A percentile compares a stretch with the other conserved stretches of the same genome.
These are phyloP conservation scores for Periophthalmodon schlosseri DNA, from an alignment of 2,113 vertebrate species.

Conservation along the genomic window DNA sequence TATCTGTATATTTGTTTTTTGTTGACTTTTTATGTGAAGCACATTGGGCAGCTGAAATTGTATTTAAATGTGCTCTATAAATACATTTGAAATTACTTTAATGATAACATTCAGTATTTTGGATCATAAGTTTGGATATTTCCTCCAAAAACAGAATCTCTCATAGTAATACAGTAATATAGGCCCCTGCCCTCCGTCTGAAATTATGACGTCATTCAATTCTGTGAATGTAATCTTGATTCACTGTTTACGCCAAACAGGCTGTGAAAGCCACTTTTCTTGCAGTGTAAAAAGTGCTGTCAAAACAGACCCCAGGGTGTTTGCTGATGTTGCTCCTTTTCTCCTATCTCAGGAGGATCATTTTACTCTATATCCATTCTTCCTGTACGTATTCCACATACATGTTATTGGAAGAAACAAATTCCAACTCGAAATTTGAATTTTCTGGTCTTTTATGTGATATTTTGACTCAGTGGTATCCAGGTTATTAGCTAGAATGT, in stretches of 20 bases:
- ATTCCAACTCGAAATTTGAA: neutral
- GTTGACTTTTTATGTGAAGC: too few species aligned
- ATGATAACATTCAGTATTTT: too few species aligned
- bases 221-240: too few species aligned
- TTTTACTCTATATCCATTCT: neutral
- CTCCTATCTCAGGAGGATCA: neutral
- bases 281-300: neutral
- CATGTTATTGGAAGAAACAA: neutral
- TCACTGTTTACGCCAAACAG: neutral
- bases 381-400: neutral
- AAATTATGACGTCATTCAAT: too few species aligned
- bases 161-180: too few species aligned
- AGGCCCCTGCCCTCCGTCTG: too few species aligned
- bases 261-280: neutral
- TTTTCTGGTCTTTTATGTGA: neutral
- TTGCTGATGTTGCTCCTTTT: neutral
- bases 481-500: neutral
- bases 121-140: too few species aligned
- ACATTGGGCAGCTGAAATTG: too few species aligned
- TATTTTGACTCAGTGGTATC: neutral
- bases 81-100: too few species aligned
- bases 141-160: too few species aligned
- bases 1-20: too few species aligned
- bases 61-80: too few species aligned
- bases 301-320: neutral